These are phyloP conservation scores for Diaphora mendica DNA, from an alignment of 2,888 invertebrate genomes.

Conservation along the genomic window DNA sequence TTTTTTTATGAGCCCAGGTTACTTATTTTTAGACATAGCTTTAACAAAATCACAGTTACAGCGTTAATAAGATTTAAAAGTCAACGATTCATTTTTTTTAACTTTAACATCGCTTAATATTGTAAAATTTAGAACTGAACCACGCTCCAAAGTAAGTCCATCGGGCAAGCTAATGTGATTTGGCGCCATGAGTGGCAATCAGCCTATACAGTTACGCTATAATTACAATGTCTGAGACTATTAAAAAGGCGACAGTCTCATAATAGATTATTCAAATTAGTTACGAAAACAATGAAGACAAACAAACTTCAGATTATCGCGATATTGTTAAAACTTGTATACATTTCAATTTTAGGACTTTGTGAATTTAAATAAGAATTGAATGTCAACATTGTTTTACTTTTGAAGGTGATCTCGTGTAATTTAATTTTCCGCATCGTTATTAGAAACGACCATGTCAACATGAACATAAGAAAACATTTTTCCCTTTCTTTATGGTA, in stretches of 20 bases:
- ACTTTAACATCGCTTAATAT: background rate
- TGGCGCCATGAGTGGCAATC: constrained; percentile 24
- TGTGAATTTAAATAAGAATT: background rate
- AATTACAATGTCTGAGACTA: constrained; percentile 7
- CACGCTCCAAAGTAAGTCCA: constrained; percentile 4
- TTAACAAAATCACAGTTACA: background rate
- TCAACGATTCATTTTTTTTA: background rate
- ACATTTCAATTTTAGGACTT: background rate
- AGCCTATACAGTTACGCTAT: constrained; percentile 22
- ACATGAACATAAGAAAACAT: too few species aligned
- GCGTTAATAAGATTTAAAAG: background rate
- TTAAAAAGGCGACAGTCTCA: background rate
- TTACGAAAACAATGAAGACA: background rate
- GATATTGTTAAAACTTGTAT: background rate
- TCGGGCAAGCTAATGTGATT: constrained; percentile 11
- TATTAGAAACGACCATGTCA: background rate
- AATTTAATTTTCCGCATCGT: background rate
- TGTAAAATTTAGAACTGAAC: background rate
- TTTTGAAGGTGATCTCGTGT: background rate
- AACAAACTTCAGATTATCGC: background rate
- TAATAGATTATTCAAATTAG: background rate
- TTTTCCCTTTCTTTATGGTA: too few species aligned
- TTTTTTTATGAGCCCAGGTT: too few species aligned
- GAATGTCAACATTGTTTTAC: background rate
- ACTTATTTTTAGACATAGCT: background rate